Evolutionary conservation across 2,113 vertebrate genomes (phyloP).

Genomic region (Pionites leucogaster): DNA sequence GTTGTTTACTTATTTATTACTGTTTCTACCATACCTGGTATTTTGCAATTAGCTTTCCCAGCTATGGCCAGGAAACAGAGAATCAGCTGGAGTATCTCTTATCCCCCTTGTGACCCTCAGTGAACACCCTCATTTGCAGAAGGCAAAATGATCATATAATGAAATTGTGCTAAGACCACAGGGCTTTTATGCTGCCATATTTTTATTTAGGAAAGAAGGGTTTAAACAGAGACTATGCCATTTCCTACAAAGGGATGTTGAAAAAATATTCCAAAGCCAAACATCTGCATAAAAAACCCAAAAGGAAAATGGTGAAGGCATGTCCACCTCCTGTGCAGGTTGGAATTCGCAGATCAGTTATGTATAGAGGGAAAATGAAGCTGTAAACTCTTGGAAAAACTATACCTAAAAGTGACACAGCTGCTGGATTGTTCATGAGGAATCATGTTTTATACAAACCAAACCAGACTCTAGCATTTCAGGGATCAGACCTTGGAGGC

Average conservation of each 20-base stretch:
- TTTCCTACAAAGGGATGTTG: not conserved
- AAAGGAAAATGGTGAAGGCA: not conserved
- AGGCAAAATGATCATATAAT: not conserved
- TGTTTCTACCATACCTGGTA: not conserved
- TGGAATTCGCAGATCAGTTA: not conserved
- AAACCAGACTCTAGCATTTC: not conserved
- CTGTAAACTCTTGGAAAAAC: not conserved
- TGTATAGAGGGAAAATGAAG: not conserved
- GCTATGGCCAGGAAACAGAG: not conserved
- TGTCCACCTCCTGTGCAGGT: not conserved
- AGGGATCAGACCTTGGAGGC: not conserved
- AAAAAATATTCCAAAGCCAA: not conserved
- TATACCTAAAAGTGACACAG: not conserved
- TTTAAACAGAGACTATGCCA: not conserved
- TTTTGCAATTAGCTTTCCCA: not conserved
- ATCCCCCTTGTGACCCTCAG: not conserved
- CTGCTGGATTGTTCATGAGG: not conserved
- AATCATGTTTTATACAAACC: not conserved
- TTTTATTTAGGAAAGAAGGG: not conserved
- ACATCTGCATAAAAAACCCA: not conserved
- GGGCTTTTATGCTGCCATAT: not conserved
- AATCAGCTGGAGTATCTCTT: not conserved
- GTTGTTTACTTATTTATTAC: not conserved
- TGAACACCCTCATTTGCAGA: not conserved
- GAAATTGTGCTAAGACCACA: not conserved